Conservation (phyloP, 1,140 invertebrate genomes). For the Zaprionus lachaisei region DNA sequence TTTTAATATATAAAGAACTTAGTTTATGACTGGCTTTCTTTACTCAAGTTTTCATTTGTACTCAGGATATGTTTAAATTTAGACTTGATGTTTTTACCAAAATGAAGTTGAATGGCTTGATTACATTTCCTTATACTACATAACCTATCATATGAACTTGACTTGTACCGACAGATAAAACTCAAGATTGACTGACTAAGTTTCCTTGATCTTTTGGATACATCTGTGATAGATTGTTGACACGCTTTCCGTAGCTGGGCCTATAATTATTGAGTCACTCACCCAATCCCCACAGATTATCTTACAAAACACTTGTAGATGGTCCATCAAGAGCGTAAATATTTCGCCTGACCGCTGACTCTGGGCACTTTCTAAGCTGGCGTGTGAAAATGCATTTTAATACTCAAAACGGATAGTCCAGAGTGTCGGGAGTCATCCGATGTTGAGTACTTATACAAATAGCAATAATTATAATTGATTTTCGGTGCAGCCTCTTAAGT, state of each 20-base stretch:
- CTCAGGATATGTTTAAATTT: no score
- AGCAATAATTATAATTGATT: conserved; percentile 72
- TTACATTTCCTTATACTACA: no score
- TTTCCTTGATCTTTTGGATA: background rate
- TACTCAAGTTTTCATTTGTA: background rate
- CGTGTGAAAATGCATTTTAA: conserved; percentile 28
- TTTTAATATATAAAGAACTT: no score
- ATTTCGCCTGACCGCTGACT: background rate
- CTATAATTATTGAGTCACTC: background rate
- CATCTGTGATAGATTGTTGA: background rate
- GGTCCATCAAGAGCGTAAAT: background rate
- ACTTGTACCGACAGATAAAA: no score
- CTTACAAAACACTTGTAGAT: background rate
- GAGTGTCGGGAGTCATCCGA: background rate
- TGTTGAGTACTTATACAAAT: conserved; percentile 23
- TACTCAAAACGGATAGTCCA: background rate
- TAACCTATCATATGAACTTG: no score
- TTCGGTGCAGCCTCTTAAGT: conserved; percentile 42
- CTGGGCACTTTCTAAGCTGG: conserved; percentile 1
- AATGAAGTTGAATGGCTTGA: no score
- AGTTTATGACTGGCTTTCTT: background rate
- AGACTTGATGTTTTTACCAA: no score
- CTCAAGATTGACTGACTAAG: background rate
- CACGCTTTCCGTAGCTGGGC: background rate
- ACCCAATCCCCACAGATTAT: background rate